Evolutionary conservation across 2,113 vertebrate species (phyloP).

Genomic region (Sinosuthora webbiana): DNA sequence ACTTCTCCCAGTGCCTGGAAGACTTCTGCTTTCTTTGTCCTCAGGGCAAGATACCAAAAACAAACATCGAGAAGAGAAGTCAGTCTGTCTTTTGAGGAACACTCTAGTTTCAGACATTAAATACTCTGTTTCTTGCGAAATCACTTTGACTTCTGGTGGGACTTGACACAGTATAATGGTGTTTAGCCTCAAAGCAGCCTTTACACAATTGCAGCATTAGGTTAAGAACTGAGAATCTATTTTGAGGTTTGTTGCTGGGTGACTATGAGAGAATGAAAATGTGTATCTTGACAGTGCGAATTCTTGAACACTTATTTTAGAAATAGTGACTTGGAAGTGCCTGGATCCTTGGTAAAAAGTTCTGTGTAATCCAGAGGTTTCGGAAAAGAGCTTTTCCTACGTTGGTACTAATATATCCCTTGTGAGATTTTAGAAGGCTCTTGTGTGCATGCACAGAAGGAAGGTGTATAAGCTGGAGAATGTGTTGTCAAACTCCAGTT

Average conservation of each 20-base stretch:
- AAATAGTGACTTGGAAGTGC: not conserved
- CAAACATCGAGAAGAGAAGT: not conserved
- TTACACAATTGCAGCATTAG: not conserved
- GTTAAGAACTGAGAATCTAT: not conserved
- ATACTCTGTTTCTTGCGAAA: not conserved
- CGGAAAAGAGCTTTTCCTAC: not conserved
- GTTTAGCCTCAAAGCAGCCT: not conserved
- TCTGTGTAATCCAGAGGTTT: not conserved
- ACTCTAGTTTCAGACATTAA: not conserved
- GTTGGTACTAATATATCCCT: not conserved
- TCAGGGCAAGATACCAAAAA: not conserved
- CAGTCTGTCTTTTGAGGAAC: not conserved
- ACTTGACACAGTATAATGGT: not conserved
- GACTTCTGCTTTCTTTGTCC: not conserved
- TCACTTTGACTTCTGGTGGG: not conserved
- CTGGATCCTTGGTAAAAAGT: not conserved
- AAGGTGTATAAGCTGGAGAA: not conserved
- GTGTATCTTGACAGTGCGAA: not conserved
- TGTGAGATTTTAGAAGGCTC: not conserved
- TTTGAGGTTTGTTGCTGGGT: not conserved
- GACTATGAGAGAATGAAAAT: not conserved
- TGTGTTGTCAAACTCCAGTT: not conserved
- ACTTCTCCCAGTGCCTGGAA: not conserved
- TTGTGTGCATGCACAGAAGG: not conserved
- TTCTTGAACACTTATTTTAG: not conserved